Conservation (phyloP, 2,888 invertebrate species). For the Anodontia alba region DNA sequence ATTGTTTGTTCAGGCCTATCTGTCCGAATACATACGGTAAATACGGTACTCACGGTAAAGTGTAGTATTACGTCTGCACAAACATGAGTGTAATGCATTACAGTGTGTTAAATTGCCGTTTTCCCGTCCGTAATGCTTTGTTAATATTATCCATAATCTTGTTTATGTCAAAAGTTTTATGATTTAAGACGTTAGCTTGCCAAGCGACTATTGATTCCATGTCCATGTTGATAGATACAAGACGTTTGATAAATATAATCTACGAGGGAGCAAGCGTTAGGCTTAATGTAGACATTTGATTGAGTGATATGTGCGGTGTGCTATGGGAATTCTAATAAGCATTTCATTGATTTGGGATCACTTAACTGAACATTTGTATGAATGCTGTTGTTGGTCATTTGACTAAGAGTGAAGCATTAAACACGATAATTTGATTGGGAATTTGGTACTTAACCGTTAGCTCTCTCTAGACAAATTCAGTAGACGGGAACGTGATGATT, state of each 20-base stretch:
- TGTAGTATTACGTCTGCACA: too few relatives aligned
- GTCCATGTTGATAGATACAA: background rate
- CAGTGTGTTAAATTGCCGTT: background rate
- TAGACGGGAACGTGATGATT: too few relatives aligned
- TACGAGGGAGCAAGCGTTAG: background rate
- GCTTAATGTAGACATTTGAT: slow-evolving; percentile 17
- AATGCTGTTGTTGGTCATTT: background rate
- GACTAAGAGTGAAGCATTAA: background rate
- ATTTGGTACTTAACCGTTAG: background rate
- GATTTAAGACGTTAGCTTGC: slow-evolving; percentile 11
- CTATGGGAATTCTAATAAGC: background rate
- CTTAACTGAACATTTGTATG: background rate
- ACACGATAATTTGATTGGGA: background rate
- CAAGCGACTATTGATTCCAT: background rate
- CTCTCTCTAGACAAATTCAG: too few relatives aligned
- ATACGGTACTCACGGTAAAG: too few relatives aligned
- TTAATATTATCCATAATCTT: slow-evolving; percentile 5
- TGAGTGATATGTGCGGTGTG: background rate
- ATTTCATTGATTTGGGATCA: background rate
- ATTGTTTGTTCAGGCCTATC: too few relatives aligned
- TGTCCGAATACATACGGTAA: too few relatives aligned
- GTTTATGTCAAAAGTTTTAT: slow-evolving; percentile 13
- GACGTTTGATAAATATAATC: slow-evolving; percentile 11
- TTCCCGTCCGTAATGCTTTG: slow-evolving; percentile 5
- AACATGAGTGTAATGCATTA: too few relatives aligned